Percentiles rank a stretch among this genome's conserved stretches.
phyloP scores from a whole-genome alignment of 2,888 invertebrate genomes.

The Pseudococcus jackbeardsleyi region DNA sequence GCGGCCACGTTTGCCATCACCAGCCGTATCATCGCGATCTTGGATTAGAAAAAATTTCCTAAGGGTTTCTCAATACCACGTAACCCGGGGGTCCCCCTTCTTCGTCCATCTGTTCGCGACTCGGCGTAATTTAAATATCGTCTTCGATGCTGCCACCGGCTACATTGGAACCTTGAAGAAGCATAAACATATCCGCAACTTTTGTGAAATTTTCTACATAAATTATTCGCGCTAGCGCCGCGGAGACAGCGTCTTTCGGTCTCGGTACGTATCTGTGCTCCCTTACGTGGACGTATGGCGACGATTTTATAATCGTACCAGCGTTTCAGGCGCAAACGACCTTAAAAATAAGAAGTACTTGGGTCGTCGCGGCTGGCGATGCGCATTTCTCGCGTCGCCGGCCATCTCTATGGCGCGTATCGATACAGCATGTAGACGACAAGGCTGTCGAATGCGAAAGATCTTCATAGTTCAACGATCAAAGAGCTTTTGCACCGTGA shows the following conservation, averaged over 20 bases:
- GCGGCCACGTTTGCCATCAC: neutral
- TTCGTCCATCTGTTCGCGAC: neutral
- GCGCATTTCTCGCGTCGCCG: slow-evolving; percentile 15
- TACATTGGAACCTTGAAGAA: neutral
- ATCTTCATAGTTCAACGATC: slow-evolving; percentile 47
- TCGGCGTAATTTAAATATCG: neutral
- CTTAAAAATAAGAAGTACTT: slow-evolving; percentile 4
- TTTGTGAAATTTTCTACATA: slow-evolving; percentile 16
- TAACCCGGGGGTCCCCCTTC: slow-evolving; percentile 4
- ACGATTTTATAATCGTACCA: neutral
- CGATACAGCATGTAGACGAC: neutral
- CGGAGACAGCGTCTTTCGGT: neutral
- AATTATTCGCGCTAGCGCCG: slow-evolving; percentile 26
- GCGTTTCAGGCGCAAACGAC: neutral
- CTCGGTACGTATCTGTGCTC: neutral
- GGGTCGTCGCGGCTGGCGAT: neutral
- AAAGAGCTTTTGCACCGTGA: slow-evolving; percentile 19
- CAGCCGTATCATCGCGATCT: neutral
- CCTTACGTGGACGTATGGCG: neutral
- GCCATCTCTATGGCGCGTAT: slow-evolving; percentile 24
- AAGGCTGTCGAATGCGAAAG: slow-evolving; percentile 34
- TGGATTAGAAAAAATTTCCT: neutral
- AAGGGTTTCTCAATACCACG: slow-evolving; percentile 1
- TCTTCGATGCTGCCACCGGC: neutral
- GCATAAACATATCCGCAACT: neutral